Conservation (phyloP, 2,888 invertebrate species). For the Drosophila longiperda region DNA sequence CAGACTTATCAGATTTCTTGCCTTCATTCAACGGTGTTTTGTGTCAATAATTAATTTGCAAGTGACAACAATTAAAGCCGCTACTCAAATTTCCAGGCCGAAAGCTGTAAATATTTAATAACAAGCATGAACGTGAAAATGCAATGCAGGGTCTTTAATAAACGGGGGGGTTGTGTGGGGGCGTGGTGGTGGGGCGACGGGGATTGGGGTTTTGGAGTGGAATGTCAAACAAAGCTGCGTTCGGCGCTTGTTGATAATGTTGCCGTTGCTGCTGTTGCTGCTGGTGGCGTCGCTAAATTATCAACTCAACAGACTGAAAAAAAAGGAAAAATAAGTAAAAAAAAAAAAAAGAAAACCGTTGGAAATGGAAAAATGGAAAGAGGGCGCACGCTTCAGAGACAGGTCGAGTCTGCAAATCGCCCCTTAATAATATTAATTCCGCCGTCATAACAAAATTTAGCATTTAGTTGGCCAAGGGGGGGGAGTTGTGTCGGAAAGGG, state of each 20-base stretch:
- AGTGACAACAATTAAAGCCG: constrained; percentile 80
- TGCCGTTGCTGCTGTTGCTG: constrained; percentile 10
- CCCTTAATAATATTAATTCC: constrained; percentile 80
- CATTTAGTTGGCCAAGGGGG: constrained; percentile 17
- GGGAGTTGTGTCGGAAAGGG: constrained; percentile 1
- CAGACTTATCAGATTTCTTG: not conserved
- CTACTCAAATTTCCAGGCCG: constrained; percentile 58
- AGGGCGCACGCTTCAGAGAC: constrained; percentile 20
- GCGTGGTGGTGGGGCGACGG: not conserved
- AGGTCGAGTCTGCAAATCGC: constrained; percentile 61
- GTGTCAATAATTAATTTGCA: constrained; percentile 75
- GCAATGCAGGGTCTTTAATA: constrained; percentile 28
- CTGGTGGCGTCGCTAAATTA: constrained; percentile 72
- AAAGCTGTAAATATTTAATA: constrained; percentile 76
- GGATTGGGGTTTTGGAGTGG: not conserved
- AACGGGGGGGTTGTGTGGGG: not conserved
- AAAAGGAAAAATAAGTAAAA: constrained; percentile 16
- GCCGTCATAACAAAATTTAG: constrained; percentile 77
- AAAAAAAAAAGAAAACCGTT: constrained; percentile 1
- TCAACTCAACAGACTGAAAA: constrained; percentile 61
- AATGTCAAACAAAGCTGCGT: constrained; percentile 57
- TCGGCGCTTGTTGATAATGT: constrained; percentile 62
- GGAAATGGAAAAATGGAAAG: constrained; percentile 11
- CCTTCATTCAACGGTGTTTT: constrained; percentile 1
- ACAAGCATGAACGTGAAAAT: constrained; percentile 60